Evolutionary conservation across 2,113 vertebrate species (phyloP).

Genomic region (Hemiscyllium ocellatum): DNA sequence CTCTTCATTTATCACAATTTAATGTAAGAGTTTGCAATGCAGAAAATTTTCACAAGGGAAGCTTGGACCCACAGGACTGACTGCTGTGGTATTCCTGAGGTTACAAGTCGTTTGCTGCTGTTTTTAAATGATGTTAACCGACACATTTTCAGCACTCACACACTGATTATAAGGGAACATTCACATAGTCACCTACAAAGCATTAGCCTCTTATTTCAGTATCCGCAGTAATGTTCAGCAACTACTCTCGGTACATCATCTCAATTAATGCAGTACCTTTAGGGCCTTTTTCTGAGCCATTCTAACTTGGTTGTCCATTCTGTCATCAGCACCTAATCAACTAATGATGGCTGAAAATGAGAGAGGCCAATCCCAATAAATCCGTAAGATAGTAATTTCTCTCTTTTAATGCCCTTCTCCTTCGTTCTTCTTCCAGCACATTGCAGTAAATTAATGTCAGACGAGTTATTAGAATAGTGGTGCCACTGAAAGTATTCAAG

Average conservation of each 20-base stretch:
- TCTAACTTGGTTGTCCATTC: conserved; percentile 58
- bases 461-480: conserved; percentile 62
- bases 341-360: conserved; percentile 78
- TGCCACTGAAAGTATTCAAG: conserved; percentile 65
- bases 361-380: conserved; percentile 74
- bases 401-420: conserved; percentile 71
- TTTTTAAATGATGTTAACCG: conserved; percentile 57
- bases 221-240: conserved; percentile 54
- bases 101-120: conserved; percentile 90
- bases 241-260: conserved; percentile 58
- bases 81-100: conserved; percentile 54
- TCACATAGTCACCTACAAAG: conserved; percentile 47
- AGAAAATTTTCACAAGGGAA: conserved; percentile 73
- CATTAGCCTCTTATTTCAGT: conserved; percentile 49
- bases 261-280: conserved; percentile 64
- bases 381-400: conserved; percentile 69
- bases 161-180: conserved; percentile 49
- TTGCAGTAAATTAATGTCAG: conserved; percentile 73
- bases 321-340: conserved; percentile 73
- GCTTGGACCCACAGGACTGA: conserved; percentile 63
- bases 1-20: conserved; percentile 99
- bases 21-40: conserved; percentile 98
- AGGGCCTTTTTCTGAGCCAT: conserved; percentile 55
- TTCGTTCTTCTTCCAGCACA: conserved; percentile 61
- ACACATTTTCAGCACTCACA: conserved; percentile 28